A percentile compares a stretch with the other conserved stretches of the same genome.
Conservation (phyloP, 2,888 invertebrate genomes). For the Eurytoma californica region DNA sequence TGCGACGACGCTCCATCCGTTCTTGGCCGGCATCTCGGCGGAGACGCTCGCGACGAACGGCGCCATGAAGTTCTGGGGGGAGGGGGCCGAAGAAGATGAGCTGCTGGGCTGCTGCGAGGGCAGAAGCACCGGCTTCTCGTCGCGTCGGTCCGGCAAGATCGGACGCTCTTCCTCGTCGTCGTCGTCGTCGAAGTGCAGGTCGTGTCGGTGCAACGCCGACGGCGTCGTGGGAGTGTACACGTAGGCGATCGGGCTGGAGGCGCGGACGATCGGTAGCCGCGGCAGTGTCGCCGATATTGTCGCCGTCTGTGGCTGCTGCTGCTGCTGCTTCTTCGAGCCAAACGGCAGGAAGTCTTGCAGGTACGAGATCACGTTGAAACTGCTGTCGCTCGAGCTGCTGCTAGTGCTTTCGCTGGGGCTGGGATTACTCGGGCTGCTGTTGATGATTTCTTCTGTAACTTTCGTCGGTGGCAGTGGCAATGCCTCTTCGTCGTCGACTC, state of each 20-base stretch:
- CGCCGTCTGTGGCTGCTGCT: slow-evolving; percentile 8
- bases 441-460: no score
- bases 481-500: slow-evolving; percentile 45
- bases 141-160: slow-evolving; percentile 53
- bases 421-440: slow-evolving; percentile 17
- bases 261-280: slow-evolving; percentile 66
- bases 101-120: slow-evolving; percentile 72
- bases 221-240: slow-evolving; percentile 81
- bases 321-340: slow-evolving; percentile 61
- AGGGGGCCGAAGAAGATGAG: slow-evolving; percentile 73
- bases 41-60: slow-evolving; percentile 83
- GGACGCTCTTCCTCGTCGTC: slow-evolving; percentile 54
- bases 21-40: slow-evolving; percentile 77
- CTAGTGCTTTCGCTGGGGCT: slow-evolving; percentile 36
- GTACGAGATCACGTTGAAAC: slow-evolving; percentile 75
- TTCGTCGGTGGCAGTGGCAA: no score
- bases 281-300: slow-evolving; percentile 70
- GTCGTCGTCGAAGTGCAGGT: slow-evolving; percentile 53
- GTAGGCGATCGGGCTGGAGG: slow-evolving; percentile 80
- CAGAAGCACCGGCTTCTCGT: slow-evolving; percentile 66
- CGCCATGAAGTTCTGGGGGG: slow-evolving; percentile 80
- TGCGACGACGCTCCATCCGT: slow-evolving; percentile 80
- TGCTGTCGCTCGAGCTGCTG: slow-evolving; percentile 62
- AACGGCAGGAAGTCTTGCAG: slow-evolving; percentile 75
- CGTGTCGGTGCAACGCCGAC: slow-evolving; percentile 63